These are phyloP conservation scores for Drosophila leontia DNA, from an alignment of 1,140 invertebrate species.

Conservation along the genomic window DNA sequence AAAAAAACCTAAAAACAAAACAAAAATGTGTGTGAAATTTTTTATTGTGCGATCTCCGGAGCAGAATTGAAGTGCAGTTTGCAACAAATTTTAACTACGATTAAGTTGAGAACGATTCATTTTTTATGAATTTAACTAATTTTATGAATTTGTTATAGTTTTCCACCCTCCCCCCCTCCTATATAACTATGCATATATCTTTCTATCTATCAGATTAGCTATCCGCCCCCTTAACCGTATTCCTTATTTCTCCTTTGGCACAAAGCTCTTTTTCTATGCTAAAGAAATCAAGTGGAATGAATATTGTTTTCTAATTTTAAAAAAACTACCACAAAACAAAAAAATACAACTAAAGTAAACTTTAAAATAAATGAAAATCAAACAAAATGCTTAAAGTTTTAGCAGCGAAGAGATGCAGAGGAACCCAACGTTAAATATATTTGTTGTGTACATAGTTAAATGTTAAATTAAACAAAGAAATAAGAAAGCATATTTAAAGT, in stretches of 20 bases:
- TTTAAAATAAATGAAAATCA: constrained; percentile 43
- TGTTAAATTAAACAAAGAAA: constrained; percentile 66
- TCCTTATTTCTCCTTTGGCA: constrained; percentile 53
- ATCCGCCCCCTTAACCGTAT: too few species aligned
- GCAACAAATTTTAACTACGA: constrained; percentile 57
- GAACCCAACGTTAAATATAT: constrained; percentile 80
- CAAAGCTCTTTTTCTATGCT: constrained; percentile 42
- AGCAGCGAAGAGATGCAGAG: constrained; percentile 42
- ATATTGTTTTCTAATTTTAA: constrained; percentile 83
- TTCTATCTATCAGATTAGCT: not conserved
- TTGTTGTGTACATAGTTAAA: constrained; percentile 83
- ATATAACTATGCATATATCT: not conserved
- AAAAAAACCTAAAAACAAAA: constrained; percentile 33
- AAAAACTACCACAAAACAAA: constrained; percentile 53
- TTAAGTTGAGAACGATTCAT: constrained; percentile 73
- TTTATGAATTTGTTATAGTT: constrained; percentile 59
- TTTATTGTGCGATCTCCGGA: constrained; percentile 71
- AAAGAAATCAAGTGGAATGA: constrained; percentile 49
- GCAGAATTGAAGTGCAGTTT: constrained; percentile 51
- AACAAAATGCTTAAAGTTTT: constrained; percentile 72
- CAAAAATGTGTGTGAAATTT: constrained; percentile 58
- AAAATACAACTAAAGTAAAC: constrained; percentile 34
- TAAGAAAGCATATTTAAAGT: constrained; percentile 67
- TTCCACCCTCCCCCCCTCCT: constrained; percentile 7
- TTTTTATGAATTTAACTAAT: constrained; percentile 74